Evolutionary conservation across 2,888 invertebrate genomes (phyloP), one percentile per base, ranked within the genome.

Genomic region (Germaria angustata): DNA sequence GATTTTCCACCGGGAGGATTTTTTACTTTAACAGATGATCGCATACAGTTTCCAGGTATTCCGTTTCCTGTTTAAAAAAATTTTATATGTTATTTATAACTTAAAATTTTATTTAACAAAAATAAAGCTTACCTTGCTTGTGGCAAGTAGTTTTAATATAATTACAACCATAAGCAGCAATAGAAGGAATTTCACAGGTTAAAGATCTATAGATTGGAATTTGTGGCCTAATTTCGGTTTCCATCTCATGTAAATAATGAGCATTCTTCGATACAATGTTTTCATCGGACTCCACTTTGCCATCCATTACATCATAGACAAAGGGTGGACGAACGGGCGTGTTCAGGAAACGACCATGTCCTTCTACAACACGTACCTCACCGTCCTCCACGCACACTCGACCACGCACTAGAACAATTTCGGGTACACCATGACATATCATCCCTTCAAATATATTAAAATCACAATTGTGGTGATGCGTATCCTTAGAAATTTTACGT

Each of bases 401-500:
- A 0, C 98, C 99, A 87, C 94, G 95, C 34, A 97, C 96, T 84
- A 99, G 94, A 28, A 99, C 99, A 89, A 94, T 96, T 89, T 97
- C 96, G 0, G 99, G 96, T 32, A 98, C 95, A 24, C 99, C 99
- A 87, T 97, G 96, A 73, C 97, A 96, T 84, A 94, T 94, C 94
- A 97, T 95, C 24, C 98, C 98, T 95, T 99, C 99, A 91, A 99
- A 99, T 85, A 99, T 98, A 91, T 99, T 99, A 89, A 98, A 99
- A 92, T 99, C 97, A 79, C 96, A 95, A 1, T 97, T 97, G 84
- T 98, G 98, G 86, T 96, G 95, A 91, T 99, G 99, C 0, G 96
- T 96, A 86, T 95, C 94, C 0, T 98, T 98, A 9, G 98, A 97
- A 89, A 99, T 98, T 84, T 94, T 95, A 76, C 96, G 93, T 72